phyloP scores from a whole-genome alignment of 2,888 invertebrate species.

The Cryptus armator region DNA sequence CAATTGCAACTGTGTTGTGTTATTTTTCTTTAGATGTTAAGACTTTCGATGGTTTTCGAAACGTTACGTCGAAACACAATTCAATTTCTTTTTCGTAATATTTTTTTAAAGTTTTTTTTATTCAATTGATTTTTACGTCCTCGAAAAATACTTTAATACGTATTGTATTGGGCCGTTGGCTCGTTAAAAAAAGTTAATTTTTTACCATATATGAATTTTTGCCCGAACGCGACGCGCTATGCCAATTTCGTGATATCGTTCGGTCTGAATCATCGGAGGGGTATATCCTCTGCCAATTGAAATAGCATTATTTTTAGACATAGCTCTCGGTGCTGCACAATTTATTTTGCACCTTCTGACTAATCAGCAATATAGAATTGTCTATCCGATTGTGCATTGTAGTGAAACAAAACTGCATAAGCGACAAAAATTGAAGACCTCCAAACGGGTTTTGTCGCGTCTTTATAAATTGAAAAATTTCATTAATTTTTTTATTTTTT shows the following conservation, averaged over 20 bases:
- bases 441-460: background rate
- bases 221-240: background rate
- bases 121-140: background rate
- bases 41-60: background rate
- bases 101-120: background rate
- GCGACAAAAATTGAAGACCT: background rate
- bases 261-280: background rate
- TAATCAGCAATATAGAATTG: background rate
- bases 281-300: conserved; percentile 34
- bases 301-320: conserved; percentile 53
- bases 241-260: conserved; percentile 21
- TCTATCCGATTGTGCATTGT: background rate
- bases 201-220: conserved; percentile 8
- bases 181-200: background rate
- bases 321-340: conserved; percentile 24
- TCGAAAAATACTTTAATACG: background rate
- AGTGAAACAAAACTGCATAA: background rate
- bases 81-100: background rate
- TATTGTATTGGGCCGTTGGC: background rate
- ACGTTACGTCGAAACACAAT: background rate
- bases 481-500: background rate
- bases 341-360: conserved; percentile 53
- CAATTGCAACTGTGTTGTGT: background rate
- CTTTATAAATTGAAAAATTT: background rate
- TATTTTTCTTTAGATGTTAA: background rate